A percentile compares a stretch with the other conserved stretches of the same genome.
These are phyloP conservation scores for Adineta ricciae DNA, from an alignment of 2,888 invertebrate species.

Conservation along the genomic window DNA sequence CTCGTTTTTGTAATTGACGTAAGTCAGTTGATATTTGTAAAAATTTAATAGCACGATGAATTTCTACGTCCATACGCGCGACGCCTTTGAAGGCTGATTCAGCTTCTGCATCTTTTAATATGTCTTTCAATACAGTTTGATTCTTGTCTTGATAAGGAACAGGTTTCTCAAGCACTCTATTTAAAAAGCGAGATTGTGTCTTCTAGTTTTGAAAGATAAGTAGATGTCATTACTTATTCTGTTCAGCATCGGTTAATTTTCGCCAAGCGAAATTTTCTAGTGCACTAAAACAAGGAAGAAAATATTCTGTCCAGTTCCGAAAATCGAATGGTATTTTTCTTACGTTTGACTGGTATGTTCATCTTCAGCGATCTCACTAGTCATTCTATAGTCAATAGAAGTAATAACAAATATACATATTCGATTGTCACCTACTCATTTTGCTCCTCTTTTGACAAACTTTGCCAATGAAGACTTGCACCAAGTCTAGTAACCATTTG, in stretches of 20 bases:
- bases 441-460: not conserved
- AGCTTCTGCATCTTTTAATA: not conserved
- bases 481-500: slow-evolving; percentile 8
- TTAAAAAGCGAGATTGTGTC: not conserved
- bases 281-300: not conserved
- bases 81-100: not conserved
- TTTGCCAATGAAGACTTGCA: not conserved
- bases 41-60: not conserved
- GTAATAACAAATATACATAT: too few relatives aligned
- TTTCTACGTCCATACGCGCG: not conserved
- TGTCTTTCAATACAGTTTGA: not conserved
- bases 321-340: not conserved
- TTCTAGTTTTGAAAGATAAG: not conserved
- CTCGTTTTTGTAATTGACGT: slow-evolving; percentile 8
- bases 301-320: not conserved
- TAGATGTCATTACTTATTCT: not conserved
- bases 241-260: not conserved
- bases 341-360: not conserved
- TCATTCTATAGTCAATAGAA: not conserved
- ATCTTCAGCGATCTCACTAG: not conserved
- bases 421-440: not conserved
- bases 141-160: not conserved
- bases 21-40: slow-evolving; percentile 12
- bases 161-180: not conserved
- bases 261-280: not conserved